Evolutionary conservation across 1,140 invertebrate genomes (phyloP), one percentile per base, ranked within the genome.

Genomic region (Drosophila mojavensis): DNA sequence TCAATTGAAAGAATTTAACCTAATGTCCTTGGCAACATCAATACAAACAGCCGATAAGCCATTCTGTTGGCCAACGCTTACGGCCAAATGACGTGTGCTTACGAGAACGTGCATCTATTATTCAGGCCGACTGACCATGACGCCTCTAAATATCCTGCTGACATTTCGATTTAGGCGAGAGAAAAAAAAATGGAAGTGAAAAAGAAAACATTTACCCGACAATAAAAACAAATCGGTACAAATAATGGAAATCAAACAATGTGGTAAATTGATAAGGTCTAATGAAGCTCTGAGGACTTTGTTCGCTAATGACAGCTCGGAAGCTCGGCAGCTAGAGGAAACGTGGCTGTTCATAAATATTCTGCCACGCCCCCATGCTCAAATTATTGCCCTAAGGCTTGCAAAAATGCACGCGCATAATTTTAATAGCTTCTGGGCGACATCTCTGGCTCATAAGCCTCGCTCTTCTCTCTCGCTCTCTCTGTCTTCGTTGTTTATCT

Each of bases 301-400:
- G 48, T 36, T 45, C 47, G 5, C 7, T 26, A 51, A 30, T 53
- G 41, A 39, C 45, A 15, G 20, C 2, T 15, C 13, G n/a, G 48
- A 26, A 11, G 47, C 26, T n/a, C 13, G 50, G 1, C 2, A 7
- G 15, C 13, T n/a, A n/a, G 4, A 15, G 6, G 3, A 74, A 68
- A 67, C 78, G 71, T 79, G 82, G 67, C 61, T 73, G 79, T 71
- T 73, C 83, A 86, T 86, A 86, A 86, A 77, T 85, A 72, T 75
- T 1, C 43, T 15, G 9, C 55, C 67, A 67, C 65, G 50, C 51
- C 61, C 28, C 7, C 65, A 48, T 15, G 75, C 66, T 65, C 80
- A 75, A 75, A 54, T 30, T 50, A 70, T 60, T 13, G 39, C 55
- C 56, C 36, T 81, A 79, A 88, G 71, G 60, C 77, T 79, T 79